Evolutionary conservation across 2,797 vertebrate species (phyloP), one percentile per base, ranked within the genome.

Genomic region (Acanthis flammea): DNA sequence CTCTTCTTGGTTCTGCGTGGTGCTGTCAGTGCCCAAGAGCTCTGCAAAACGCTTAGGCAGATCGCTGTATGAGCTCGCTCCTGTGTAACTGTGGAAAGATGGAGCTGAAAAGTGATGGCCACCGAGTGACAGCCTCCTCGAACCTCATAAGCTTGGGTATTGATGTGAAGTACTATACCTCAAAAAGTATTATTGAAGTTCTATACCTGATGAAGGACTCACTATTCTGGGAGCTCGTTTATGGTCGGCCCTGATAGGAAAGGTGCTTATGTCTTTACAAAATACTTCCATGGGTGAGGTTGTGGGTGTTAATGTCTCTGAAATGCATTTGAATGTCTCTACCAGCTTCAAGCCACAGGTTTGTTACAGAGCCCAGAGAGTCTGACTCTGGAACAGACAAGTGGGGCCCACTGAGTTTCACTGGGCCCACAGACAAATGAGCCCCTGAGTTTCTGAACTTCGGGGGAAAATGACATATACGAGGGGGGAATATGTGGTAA

Each of bases 21-120:
- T 3, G 45, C 5, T 22, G 4, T 3, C 9, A 15, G 41, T 4
- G 45, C 14, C 19, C 11, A 3, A 17, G 6, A 23, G 17, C 37
- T 15, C 7, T 16, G 48, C 22, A 30, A 21, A 41, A 19, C 2
- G 3, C 35, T 14, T 6, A 3, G 8, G 25, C 7, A 4, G 2
- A 1, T 2, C 3, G 9, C 11, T 24, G 2, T 14, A 2, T 2
- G 8, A 37, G 47, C 31, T 5, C 18, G 45, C 16, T 13, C 9
- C 24, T 4, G 19, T 3, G 16, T 4, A 6, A 14, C 0, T 61
- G 51, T 15, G 51, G 30, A 35, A 48, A 71, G 37, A 11, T 4
- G 14, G 48, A 62, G 11, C 13, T 39, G 13, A 45, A 21, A 35
- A 53, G 23, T 1, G 7, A 5, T 10, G 3, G 4, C 8, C 10